These are phyloP conservation scores for Idris sp. DNA, from an alignment of 1,140 invertebrate genomes.

Conservation along the genomic window DNA sequence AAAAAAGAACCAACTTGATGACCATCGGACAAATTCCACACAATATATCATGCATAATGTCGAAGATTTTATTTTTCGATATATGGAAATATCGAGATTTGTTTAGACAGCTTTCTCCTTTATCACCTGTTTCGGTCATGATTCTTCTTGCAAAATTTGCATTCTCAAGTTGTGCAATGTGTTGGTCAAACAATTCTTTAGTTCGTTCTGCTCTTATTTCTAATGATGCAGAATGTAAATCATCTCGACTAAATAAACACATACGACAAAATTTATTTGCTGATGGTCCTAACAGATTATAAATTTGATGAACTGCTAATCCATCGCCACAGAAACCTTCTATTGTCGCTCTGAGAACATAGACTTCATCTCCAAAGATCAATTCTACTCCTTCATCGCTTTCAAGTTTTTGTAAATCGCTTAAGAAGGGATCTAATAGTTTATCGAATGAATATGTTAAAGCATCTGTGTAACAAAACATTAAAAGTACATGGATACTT, in stretches of 20 bases:
- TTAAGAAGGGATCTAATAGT: conserved; percentile 10
- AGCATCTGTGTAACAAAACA: conserved; percentile 1
- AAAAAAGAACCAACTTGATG: conserved; percentile 31
- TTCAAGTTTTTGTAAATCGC: conserved; percentile 1
- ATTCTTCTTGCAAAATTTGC: not conserved
- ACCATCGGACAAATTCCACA: conserved; percentile 42
- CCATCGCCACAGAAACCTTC: conserved; percentile 11
- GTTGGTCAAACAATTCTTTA: not conserved
- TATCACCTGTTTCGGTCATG: conserved; percentile 28
- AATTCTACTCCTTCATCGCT: conserved; percentile 3
- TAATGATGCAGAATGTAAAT: not conserved
- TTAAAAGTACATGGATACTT: conserved; percentile 1
- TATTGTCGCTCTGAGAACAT: conserved; percentile 5
- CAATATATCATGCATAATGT: conserved; percentile 47
- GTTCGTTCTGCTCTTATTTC: not conserved
- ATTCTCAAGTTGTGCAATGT: not conserved
- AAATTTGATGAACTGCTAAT: conserved; percentile 12
- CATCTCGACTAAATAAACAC: conserved; percentile 1
- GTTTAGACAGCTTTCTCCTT: conserved; percentile 34
- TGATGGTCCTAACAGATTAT: conserved; percentile 12
- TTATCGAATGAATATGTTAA: conserved; percentile 8
- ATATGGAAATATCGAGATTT: conserved; percentile 45
- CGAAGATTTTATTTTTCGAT: conserved; percentile 42
- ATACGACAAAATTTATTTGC: conserved; percentile 12
- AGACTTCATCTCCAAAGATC: not conserved